Evolutionary conservation across 2,113 vertebrate species (phyloP).

Genomic region (Malurus melanocephalus): DNA sequence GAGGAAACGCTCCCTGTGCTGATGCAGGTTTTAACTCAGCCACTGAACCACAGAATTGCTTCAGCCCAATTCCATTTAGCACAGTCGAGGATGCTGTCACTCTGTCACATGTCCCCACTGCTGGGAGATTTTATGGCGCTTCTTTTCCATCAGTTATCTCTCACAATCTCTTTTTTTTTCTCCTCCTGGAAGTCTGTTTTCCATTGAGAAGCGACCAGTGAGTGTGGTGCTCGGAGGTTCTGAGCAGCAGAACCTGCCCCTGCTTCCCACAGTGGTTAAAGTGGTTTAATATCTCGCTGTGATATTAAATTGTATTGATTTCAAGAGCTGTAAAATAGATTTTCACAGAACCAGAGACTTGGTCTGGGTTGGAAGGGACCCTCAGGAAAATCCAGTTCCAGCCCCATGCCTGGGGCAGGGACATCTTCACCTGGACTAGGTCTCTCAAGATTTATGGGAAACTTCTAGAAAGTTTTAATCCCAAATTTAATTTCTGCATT

Average conservation of each 20-base stretch:
- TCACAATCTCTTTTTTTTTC: neutral
- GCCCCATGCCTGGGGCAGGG: neutral
- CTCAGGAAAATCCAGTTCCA: neutral
- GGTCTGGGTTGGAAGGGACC: neutral
- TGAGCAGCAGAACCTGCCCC: neutral
- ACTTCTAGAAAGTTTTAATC: neutral
- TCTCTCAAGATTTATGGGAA: neutral
- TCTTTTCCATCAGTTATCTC: neutral
- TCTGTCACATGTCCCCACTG: neutral
- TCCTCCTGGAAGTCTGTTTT: neutral
- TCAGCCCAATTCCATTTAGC: slow-evolving; percentile 9
- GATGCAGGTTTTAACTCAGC: slow-evolving; percentile 7
- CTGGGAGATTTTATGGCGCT: neutral
- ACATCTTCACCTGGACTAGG: neutral
- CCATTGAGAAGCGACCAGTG: neutral
- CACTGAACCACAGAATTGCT: neutral
- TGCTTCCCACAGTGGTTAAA: neutral
- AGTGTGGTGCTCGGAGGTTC: neutral
- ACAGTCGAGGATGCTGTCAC: neutral
- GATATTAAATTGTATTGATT: neutral
- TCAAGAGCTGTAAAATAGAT: neutral
- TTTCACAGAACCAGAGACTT: neutral
- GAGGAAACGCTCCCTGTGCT: neutral
- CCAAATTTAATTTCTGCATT: neutral
- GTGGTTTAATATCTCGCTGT: neutral